Conservation (phyloP, 2,888 invertebrate species). For the Chironomus riparius region DNA sequence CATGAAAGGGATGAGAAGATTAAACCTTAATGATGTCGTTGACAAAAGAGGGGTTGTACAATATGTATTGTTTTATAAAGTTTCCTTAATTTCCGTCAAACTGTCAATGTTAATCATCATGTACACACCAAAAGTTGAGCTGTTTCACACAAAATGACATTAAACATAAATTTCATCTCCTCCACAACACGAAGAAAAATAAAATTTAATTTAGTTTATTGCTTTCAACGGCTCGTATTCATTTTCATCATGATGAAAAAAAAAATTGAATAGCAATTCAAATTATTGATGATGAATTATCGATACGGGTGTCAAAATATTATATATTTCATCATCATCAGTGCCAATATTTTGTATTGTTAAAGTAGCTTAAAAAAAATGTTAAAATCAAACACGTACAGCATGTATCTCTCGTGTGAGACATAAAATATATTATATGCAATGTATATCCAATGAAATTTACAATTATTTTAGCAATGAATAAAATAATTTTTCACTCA, state of each 20-base stretch:
- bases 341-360: background rate
- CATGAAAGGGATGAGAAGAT: background rate
- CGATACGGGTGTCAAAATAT: background rate
- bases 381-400: conserved; percentile 7
- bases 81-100: background rate
- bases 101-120: background rate
- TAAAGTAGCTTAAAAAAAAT: background rate
- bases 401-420: background rate
- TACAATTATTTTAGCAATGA: background rate
- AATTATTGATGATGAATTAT: conserved; percentile 18
- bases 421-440: background rate
- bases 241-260: background rate
- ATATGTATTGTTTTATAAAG: background rate
- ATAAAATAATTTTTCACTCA: background rate
- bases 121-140: background rate
- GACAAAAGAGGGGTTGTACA: too few relatives aligned
- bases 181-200: background rate
- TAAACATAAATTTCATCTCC: too few relatives aligned
- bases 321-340: background rate
- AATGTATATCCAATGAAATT: background rate
- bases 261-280: conserved; percentile 19
- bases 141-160: background rate
- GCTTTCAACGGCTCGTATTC: background rate
- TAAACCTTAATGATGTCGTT: background rate
- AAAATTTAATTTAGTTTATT: conserved; percentile 13